phyloP scores from a whole-genome alignment of 2,888 invertebrate species.

The Acrobasis suavella region DNA sequence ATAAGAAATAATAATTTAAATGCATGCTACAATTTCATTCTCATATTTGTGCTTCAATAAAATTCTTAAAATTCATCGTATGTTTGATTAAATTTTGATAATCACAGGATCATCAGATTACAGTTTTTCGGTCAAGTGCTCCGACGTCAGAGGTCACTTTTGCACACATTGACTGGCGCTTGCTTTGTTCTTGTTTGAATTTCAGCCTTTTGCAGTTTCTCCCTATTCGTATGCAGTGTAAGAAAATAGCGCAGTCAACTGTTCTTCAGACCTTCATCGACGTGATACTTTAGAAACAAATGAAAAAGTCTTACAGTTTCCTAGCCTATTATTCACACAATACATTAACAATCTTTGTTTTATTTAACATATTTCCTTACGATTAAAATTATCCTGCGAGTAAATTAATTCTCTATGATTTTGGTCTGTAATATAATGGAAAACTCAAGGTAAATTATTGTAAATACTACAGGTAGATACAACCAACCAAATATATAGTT shows the following conservation, averaged over 20 bases:
- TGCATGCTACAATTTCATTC: conserved; percentile 70
- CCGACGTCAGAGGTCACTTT: conserved; percentile 51
- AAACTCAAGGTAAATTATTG: no score
- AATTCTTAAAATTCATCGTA: conserved; percentile 54
- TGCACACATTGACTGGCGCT: conserved; percentile 75
- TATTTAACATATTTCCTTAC: background rate
- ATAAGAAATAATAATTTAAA: conserved; percentile 58
- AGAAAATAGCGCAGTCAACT: background rate
- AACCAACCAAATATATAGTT: no score
- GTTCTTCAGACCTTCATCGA: conserved; percentile 1
- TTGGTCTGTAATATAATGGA: no score
- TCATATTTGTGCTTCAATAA: conserved; percentile 78
- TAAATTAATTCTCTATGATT: no score
- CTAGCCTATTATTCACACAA: background rate
- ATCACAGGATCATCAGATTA: conserved; percentile 22
- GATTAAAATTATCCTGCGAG: no score
- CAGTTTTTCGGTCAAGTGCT: conserved; percentile 25
- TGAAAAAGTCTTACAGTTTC: background rate
- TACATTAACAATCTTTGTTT: background rate
- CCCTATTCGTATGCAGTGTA: background rate
- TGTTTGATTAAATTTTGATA: conserved; percentile 45
- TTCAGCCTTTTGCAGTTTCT: conserved; percentile 48
- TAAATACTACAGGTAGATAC: no score
- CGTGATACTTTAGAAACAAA: background rate
- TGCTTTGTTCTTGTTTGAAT: conserved; percentile 59